Percentiles rank a stretch among this genome's conserved stretches.
phyloP scores from a whole-genome alignment of 1,140 invertebrate species.

The Euwallacea fornicatus region DNA sequence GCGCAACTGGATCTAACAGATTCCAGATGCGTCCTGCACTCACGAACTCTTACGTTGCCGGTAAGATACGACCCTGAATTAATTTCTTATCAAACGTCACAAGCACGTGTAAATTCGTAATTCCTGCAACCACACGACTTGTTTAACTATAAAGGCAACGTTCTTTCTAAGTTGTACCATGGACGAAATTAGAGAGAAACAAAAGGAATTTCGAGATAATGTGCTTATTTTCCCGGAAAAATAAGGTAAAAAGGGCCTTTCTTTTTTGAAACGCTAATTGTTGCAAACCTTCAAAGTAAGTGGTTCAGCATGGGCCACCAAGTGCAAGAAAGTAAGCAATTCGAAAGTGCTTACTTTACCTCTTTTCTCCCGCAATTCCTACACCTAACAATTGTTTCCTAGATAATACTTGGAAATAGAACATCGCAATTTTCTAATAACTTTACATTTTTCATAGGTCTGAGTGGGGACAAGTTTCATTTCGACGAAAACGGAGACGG shows the following conservation, averaged over 20 bases:
- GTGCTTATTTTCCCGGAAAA: neutral
- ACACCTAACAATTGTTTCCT: no score
- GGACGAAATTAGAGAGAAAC: neutral
- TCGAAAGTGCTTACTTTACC: neutral
- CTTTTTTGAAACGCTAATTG: neutral
- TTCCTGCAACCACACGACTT: neutral
- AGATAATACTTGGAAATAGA: no score
- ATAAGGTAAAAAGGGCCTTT: neutral
- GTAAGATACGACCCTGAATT: neutral
- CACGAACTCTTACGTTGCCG: conserved; percentile 1
- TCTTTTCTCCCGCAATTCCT: neutral
- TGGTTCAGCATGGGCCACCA: neutral
- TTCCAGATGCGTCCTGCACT: conserved; percentile 13
- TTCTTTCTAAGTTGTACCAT: neutral
- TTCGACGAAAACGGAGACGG: conserved; percentile 90
- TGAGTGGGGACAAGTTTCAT: conserved; percentile 86
- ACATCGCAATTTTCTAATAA: neutral
- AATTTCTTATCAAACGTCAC: neutral
- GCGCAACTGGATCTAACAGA: conserved; percentile 21
- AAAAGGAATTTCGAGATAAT: neutral
- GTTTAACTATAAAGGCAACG: neutral
- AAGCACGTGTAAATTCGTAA: neutral
- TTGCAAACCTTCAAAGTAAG: neutral
- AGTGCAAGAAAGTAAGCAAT: neutral
- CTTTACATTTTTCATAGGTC: conserved; percentile 59